Percentiles rank a stretch among this genome's conserved stretches.
These are phyloP conservation scores for Lates calcarifer DNA, from an alignment of 2,113 vertebrate species.

Conservation along the genomic window DNA sequence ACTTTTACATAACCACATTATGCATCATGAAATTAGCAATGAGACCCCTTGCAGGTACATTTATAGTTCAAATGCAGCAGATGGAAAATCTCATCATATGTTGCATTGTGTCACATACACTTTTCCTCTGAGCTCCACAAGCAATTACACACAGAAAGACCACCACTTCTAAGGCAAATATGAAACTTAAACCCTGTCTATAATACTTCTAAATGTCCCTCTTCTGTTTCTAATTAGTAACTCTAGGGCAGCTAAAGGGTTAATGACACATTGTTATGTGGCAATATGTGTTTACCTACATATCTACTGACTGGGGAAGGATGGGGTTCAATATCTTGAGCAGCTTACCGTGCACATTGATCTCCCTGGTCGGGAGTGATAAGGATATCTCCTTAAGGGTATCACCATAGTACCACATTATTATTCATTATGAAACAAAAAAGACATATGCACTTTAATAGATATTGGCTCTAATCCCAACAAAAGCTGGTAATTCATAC, in stretches of 20 bases:
- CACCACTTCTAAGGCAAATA: neutral
- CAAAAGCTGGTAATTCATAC: neutral
- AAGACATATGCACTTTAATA: neutral
- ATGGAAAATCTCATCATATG: neutral
- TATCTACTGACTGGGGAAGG: neutral
- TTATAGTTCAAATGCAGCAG: neutral
- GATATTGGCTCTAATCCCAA: neutral
- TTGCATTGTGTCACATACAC: neutral
- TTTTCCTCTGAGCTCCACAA: neutral
- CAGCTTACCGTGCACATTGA: neutral
- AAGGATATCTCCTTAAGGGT: neutral
- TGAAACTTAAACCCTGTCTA: constrained; percentile 6
- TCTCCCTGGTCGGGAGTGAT: constrained; percentile 12
- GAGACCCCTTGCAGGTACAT: neutral
- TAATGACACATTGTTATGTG: neutral
- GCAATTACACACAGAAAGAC: neutral
- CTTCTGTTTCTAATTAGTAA: neutral
- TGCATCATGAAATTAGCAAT: neutral
- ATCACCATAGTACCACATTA: neutral
- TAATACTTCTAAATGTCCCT: constrained; percentile 3
- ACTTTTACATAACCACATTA: neutral
- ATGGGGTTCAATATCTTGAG: constrained; percentile 8
- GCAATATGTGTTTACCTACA: neutral
- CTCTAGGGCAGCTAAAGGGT: neutral
- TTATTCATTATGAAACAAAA: neutral